Base-by-base conservation (phyloP, 1,140 invertebrate genomes). In the Aphelinus atriplicis region DNA sequence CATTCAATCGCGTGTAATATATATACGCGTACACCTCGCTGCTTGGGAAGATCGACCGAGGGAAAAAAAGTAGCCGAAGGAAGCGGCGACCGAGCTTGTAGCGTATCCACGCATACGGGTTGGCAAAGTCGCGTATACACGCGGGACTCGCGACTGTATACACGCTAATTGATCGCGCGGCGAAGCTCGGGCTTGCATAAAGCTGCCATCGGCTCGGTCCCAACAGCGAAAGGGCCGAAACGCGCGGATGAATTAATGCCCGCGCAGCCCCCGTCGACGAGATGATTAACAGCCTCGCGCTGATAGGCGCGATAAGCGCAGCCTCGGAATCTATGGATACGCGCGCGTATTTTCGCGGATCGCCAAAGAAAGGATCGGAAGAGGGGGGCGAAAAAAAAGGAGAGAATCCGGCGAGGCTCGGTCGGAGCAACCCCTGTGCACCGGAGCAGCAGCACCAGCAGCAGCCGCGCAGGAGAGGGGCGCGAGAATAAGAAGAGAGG, bases 401-500 rank as follows among this genome's bases (percentile, higher is more conserved):
- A 63, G 46, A 63, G 5, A 63, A 4, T 63, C 6, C 48, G 10
- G 10, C 80, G 83, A 26, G 26, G 26, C 26, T 26, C 26, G 26
- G 26, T 26, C 26, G 26, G 26, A 26, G 26, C 26, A 26, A 26
- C 26, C 81, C 80, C 81, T 78, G 79, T 82, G 75, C 77, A 74
- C 78, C 43, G 67, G 64, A 77, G 69, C 75, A 77, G 76, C 72
- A 78, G 68, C 61, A 78, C 68, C 48, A 77, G 61, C 78, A 66
- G 65, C 69, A 60, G 47, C 76, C 66, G 57, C 67, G 65, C 56
- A 68, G 73, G 75, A 53, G 66, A 76, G 61, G 42, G 64, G 57
- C 65, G 51, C 64, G 78, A 75, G 70, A 77, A 77, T 79, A 73
- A 68, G 78, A 79, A 78, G 78, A 83, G 83, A 86, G 84, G 83